Percentiles rank a stretch among this genome's conserved stretches.
Conservation (phyloP, 2,797 vertebrate species). For the Falco rusticolus region DNA sequence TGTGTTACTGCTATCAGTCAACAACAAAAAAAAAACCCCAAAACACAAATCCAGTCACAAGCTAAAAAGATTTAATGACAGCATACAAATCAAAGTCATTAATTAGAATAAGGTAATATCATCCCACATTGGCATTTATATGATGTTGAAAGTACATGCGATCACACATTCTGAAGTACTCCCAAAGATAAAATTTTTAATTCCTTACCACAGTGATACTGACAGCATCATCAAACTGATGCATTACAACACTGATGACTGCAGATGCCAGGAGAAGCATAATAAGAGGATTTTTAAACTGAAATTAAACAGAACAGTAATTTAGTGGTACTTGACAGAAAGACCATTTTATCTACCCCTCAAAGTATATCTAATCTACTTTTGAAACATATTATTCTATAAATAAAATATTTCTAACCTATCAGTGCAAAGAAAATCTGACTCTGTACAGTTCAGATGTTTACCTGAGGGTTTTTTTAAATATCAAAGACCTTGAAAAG, state of each 20-base stretch:
- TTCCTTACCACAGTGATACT: constrained; percentile 97
- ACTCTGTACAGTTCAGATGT: neutral
- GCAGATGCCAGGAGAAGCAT: constrained; percentile 95
- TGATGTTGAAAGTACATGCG: neutral
- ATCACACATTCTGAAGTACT: neutral
- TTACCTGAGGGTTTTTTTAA: neutral
- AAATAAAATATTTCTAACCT: neutral
- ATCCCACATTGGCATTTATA: neutral
- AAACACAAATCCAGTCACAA: neutral
- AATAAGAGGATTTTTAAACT: constrained; percentile 99
- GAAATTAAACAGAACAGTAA: constrained; percentile 67
- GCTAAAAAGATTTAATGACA: neutral
- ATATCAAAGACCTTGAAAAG: neutral
- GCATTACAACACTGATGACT: constrained; percentile 97
- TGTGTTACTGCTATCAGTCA: neutral
- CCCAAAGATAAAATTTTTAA: neutral
- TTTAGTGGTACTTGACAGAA: constrained; percentile 30
- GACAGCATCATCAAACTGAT: constrained; percentile 96
- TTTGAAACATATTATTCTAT: neutral
- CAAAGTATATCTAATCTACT: neutral
- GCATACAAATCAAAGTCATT: neutral
- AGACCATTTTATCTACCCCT: neutral
- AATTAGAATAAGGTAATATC: neutral
- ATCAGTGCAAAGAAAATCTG: neutral
- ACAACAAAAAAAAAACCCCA: neutral